Conservation (phyloP, 2,888 invertebrate species). For the Laspeyria flexula region DNA sequence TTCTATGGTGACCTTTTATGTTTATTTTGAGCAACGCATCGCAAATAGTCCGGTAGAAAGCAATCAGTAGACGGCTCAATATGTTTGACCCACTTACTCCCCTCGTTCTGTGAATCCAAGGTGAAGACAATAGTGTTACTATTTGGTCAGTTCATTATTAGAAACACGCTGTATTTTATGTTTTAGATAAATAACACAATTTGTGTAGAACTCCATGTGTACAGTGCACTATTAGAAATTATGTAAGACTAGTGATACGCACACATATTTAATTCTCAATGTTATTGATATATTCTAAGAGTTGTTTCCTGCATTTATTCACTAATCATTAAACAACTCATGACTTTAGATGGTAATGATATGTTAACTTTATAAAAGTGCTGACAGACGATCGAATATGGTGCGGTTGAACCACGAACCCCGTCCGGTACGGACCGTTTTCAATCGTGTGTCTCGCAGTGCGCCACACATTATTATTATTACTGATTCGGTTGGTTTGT, state of each 20-base stretch:
- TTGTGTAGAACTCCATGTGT: conserved; percentile 1
- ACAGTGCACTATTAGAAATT: conserved; percentile 6
- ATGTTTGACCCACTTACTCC: conserved; percentile 69
- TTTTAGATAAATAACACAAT: conserved; percentile 5
- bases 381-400: too few relatives aligned
- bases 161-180: conserved; percentile 21
- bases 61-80: conserved; percentile 59
- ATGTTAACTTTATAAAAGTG: conserved; percentile 4
- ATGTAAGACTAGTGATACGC: not conserved
- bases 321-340: not conserved
- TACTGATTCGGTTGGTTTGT: too few relatives aligned
- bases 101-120: conserved; percentile 49
- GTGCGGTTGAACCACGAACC: too few relatives aligned
- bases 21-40: conserved; percentile 74
- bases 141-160: conserved; percentile 32
- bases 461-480: too few relatives aligned
- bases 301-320: not conserved
- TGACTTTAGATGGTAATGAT: not conserved
- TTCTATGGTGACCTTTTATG: conserved; percentile 75
- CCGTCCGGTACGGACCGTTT: too few relatives aligned
- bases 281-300: too few relatives aligned
- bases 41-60: conserved; percentile 55
- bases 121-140: conserved; percentile 45
- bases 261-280: not conserved
- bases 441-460: too few relatives aligned